Evolutionary conservation across 2,113 vertebrate genomes (phyloP).

Genomic region (Castor canadensis): DNA sequence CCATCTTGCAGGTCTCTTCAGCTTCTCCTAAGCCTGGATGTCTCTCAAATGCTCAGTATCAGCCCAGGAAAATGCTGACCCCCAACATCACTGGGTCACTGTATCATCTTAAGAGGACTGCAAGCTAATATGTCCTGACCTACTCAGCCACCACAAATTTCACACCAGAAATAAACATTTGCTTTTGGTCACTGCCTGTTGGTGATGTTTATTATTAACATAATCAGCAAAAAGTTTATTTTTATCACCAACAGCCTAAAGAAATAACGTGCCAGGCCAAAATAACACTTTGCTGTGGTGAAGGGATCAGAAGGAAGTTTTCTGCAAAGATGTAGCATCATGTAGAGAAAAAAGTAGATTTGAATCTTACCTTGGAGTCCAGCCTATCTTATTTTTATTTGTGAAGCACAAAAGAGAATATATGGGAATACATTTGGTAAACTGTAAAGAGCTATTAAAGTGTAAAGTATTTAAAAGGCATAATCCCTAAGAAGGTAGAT

Average conservation of each 20-base stretch:
- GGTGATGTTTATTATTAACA: background rate
- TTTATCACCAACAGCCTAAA: background rate
- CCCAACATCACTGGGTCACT: background rate
- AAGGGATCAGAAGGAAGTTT: background rate
- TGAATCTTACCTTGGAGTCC: background rate
- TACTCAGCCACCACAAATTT: background rate
- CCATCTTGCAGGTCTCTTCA: background rate
- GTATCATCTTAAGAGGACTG: background rate
- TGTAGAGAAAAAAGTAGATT: background rate
- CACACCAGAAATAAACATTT: background rate
- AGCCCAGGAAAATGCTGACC: background rate
- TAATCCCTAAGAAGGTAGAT: background rate
- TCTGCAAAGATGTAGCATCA: background rate
- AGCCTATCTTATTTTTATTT: background rate
- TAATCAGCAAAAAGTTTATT: background rate
- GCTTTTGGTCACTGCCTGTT: background rate
- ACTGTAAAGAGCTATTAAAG: background rate
- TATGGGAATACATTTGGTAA: background rate
- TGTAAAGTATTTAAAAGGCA: background rate
- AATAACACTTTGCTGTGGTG: background rate
- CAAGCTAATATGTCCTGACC: background rate
- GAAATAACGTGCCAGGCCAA: background rate
- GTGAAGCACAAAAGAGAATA: background rate
- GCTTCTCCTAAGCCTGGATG: background rate
- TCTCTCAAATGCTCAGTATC: background rate